These are phyloP conservation scores for Porites cylindrica DNA, from an alignment of 92 coral and sea anemone species.

Conservation along the genomic window DNA sequence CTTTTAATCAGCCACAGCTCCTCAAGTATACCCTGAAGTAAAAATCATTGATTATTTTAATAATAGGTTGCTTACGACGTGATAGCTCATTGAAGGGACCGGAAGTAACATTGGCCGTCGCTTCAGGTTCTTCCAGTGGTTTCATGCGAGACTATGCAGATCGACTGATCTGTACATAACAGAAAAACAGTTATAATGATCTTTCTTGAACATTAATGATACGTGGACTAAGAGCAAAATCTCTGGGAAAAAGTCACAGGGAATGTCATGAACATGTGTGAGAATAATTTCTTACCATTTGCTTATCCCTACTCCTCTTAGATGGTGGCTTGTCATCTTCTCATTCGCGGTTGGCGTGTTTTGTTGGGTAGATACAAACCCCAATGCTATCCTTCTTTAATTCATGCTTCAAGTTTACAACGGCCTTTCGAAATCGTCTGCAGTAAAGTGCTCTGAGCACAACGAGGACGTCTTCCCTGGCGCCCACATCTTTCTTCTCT, in stretches of 20 bases:
- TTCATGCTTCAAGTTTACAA: neutral
- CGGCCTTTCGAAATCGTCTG: neutral
- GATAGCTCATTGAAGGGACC: constrained; percentile 1
- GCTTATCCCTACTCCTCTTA: constrained; percentile 24
- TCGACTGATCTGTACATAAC: neutral
- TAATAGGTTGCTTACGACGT: neutral
- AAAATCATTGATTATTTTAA: neutral
- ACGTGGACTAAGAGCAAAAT: constrained; percentile 1
- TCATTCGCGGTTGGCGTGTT: neutral
- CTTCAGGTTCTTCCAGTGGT: neutral
- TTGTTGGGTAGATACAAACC: constrained; percentile 13
- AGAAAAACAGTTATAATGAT: neutral
- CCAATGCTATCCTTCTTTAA: neutral
- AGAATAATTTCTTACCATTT: constrained; percentile 3
- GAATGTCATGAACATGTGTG: neutral
- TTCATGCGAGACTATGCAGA: neutral
- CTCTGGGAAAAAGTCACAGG: neutral
- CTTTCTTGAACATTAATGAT: neutral
- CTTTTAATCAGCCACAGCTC: neutral
- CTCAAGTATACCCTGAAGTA: neutral
- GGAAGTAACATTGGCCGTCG: constrained; percentile 1
- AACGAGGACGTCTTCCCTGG: neutral
- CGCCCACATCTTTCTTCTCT: too few species aligned
- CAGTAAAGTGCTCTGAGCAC: neutral
- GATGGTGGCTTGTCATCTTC: neutral